Conservation (phyloP, 37 sponge, comb jelly and placozoan species). For the Aphrocallistes beatrix region DNA sequence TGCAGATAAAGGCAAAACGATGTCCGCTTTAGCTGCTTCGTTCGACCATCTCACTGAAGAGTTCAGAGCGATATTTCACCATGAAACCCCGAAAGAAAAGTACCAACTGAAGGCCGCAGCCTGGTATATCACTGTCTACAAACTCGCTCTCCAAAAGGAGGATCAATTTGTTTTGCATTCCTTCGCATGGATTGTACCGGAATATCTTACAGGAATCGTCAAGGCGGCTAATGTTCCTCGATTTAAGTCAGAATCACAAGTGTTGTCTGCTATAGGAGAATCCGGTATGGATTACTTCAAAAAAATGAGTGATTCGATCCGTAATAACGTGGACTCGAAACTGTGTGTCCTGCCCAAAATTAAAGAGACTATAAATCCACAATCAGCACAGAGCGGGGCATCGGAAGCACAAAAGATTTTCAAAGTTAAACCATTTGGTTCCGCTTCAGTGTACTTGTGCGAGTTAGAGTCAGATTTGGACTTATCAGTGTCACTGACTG, state of each 20-base stretch:
- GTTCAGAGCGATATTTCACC: not conserved
- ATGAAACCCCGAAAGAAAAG: not conserved
- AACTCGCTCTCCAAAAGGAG: not conserved
- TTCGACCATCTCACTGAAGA: not conserved
- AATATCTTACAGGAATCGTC: not conserved
- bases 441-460: not conserved
- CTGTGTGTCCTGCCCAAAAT: not conserved
- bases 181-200: not conserved
- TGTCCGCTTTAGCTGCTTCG: not conserved
- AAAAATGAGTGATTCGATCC: not conserved
- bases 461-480: conserved; percentile 12
- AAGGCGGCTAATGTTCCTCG: not conserved
- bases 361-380: not conserved
- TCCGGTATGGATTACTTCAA: not conserved
- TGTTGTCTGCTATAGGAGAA: not conserved
- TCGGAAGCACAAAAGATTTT: not conserved
- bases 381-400: no score
- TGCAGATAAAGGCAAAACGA: not conserved
- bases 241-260: not conserved
- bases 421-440: not conserved
- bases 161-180: not conserved
- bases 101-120: not conserved
- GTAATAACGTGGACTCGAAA: not conserved
- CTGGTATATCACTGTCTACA: not conserved
- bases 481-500: not conserved